Evolutionary conservation across 1,140 invertebrate genomes (phyloP).

Genomic region (Trachelipus rathkii): DNA sequence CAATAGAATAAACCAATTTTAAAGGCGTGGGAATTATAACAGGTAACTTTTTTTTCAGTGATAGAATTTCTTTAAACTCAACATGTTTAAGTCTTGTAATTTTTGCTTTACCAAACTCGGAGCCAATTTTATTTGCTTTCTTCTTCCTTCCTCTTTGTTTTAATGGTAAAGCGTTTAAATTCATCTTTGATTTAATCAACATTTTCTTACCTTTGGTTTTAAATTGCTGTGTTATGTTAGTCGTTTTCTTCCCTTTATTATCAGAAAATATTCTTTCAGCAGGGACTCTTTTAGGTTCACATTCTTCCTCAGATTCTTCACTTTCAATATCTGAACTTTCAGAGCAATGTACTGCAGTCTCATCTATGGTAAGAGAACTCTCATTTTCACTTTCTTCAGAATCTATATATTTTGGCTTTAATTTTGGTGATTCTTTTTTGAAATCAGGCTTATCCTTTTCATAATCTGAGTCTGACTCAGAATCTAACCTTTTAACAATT

Average conservation of each 20-base stretch:
- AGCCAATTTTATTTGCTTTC: not conserved
- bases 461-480: not conserved
- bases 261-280: too few species aligned
- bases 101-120: not conserved
- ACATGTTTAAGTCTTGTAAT: slow-evolving; percentile 24
- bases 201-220: not conserved
- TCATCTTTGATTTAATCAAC: not conserved
- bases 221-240: not conserved
- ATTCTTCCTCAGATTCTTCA: not conserved
- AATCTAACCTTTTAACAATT: not conserved
- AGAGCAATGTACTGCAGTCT: not conserved
- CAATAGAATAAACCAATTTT: slow-evolving; percentile 16
- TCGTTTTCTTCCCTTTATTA: too few species aligned
- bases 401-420: not conserved
- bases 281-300: too few species aligned
- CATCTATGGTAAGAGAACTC: not conserved
- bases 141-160: slow-evolving; percentile 8
- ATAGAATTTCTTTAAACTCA: slow-evolving; percentile 20
- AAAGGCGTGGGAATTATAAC: slow-evolving; percentile 22
- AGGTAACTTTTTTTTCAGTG: slow-evolving; percentile 5
- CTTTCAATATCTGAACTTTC: not conserved
- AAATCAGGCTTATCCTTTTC: not conserved
- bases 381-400: not conserved
- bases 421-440: not conserved
- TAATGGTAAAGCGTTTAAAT: not conserved